A percentile compares a stretch with the other conserved stretches of the same genome.
These are phyloP conservation scores for Diachasma alloeum DNA, from an alignment of 1,140 invertebrate species.

Conservation along the genomic window DNA sequence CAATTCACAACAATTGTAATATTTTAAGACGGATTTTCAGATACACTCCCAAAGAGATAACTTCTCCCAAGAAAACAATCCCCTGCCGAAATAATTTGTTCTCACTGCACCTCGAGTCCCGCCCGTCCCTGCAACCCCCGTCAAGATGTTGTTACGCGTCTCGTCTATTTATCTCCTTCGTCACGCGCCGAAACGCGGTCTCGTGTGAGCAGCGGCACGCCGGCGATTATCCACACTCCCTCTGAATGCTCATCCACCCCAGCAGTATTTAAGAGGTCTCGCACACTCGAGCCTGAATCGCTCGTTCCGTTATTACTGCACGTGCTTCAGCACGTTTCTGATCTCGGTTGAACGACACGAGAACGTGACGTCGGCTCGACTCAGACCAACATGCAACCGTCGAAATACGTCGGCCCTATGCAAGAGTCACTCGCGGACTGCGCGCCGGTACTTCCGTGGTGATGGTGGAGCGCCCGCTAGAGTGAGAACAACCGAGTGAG, in stretches of 20 bases:
- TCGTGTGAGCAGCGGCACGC: neutral
- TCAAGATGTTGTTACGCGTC: too few relatives aligned
- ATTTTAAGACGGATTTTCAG: too few relatives aligned
- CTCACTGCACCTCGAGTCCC: too few relatives aligned
- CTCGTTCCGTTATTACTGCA: neutral
- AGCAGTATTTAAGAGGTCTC: neutral
- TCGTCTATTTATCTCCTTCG: neutral
- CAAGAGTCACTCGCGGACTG: constrained; percentile 60
- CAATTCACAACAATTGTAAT: too few relatives aligned
- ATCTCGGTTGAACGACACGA: constrained; percentile 11
- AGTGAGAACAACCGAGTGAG: neutral
- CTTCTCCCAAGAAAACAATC: too few relatives aligned
- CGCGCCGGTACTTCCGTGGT: constrained; percentile 41
- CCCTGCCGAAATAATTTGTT: too few relatives aligned
- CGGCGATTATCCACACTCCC: neutral
- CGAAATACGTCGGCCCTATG: constrained; percentile 46
- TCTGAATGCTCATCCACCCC: neutral
- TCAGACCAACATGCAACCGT: neutral
- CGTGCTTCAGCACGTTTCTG: constrained; percentile 25
- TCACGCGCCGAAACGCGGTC: neutral
- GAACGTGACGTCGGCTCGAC: constrained; percentile 4
- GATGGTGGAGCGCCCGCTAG: constrained; percentile 18
- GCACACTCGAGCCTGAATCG: neutral
- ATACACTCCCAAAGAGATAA: too few relatives aligned
- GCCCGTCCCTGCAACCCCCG: too few relatives aligned